phyloP scores from a whole-genome alignment of 2,888 invertebrate species.

The Cyclophora albipunctata region DNA sequence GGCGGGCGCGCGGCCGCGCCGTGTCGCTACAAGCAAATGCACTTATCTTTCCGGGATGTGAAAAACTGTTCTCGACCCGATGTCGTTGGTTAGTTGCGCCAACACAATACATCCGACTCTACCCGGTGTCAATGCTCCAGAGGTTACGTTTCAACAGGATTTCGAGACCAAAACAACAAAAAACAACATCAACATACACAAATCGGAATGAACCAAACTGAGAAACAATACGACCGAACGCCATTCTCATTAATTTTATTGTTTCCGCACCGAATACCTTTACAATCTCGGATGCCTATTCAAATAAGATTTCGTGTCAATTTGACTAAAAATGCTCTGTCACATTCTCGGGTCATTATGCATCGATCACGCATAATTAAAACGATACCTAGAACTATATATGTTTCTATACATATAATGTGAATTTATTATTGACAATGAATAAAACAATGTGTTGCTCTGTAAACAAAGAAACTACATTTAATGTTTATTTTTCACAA shows the following conservation, averaged over 20 bases:
- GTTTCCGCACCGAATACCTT: conserved; percentile 29
- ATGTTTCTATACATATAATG: too few relatives aligned
- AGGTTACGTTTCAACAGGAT: conserved; percentile 55
- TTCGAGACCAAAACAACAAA: conserved; percentile 52
- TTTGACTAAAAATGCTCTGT: conserved; percentile 29
- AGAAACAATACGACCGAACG: conserved; percentile 54
- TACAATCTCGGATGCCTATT: conserved; percentile 15
- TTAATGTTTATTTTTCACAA: too few relatives aligned
- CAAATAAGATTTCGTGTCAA: conserved; percentile 19
- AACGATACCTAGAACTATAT: too few relatives aligned
- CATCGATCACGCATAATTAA: conserved; percentile 36
- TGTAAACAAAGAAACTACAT: too few relatives aligned
- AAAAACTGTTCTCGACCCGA: conserved; percentile 64
- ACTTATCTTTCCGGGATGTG: conserved; percentile 72
- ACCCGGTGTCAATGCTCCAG: conserved; percentile 56
- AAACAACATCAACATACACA: conserved; percentile 25
- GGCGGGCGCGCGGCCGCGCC: conserved; percentile 62
- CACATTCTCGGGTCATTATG: too few relatives aligned
- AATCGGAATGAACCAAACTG: conserved; percentile 43
- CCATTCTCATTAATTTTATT: conserved; percentile 37
- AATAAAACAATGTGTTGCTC: too few relatives aligned
- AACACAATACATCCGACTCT: conserved; percentile 47
- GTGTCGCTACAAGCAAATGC: conserved; percentile 74
- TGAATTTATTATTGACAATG: too few relatives aligned
- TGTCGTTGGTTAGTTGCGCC: conserved; percentile 65